Base-by-base conservation (phyloP, 1,140 invertebrate genomes). In the Phthorimaea operculella region DNA sequence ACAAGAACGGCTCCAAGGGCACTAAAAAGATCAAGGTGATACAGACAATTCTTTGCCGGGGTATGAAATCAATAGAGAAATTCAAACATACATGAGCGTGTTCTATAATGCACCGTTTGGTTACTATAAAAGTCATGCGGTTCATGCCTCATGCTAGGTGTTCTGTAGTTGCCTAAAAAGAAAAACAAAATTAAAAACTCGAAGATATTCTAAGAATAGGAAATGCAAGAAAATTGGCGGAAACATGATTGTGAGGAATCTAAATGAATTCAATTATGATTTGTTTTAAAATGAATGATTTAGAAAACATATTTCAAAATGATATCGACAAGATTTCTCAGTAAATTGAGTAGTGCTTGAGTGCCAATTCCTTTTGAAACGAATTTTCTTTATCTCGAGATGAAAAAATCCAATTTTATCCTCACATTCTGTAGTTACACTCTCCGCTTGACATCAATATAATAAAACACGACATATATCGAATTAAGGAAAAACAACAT, bases 101-200 rank as follows among this genome's bases (percentile, higher is more conserved):
- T 72, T 65, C 68, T 65, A 66, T 69, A 70, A 66, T 70, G 66
- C 65, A 75, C 64, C 58, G 68, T 66, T 4, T 10, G 10, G 74
- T 74, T 68, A 71, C 81, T 79, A 72, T 64, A 78, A 64, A 76
- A 64, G 79, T 68, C 83, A 76, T 72, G 62, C 60, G 76, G 78
- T 68, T 73, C 71, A 71, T 83, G 71, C 73, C 74, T 72, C 79
- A 77, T 81, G 75, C 74, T 70, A 76, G 62, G 66, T 63, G 70
- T 66, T 71, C 70, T 78, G 72, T 68, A 72, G 61, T 73, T 71
- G 82, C 74, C 79, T 85, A 83, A 59, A 82, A 80, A 75, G 70
- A 72, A 72, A 59, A 72, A 62, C 59, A 59, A 55, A 70, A 42
- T 11, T 33, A 44, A 36, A 61, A 73, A 72, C 70, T 4, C 21